phyloP scores from a whole-genome alignment of 2,113 vertebrate species.

The Thalassoma bifasciatum region DNA sequence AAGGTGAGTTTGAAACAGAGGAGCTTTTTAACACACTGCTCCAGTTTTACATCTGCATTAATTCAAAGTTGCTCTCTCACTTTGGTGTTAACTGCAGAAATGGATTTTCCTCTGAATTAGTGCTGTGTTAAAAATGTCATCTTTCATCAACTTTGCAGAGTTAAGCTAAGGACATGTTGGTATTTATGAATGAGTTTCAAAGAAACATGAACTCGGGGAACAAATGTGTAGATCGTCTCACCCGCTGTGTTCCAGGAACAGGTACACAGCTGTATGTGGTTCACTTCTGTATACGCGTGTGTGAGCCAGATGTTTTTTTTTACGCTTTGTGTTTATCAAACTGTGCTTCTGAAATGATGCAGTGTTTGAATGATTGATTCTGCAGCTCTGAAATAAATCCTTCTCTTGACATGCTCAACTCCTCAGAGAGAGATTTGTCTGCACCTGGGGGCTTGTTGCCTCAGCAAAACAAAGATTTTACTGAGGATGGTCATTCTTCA shows the following conservation, averaged over 20 bases:
- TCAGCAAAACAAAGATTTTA: background rate
- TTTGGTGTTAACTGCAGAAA: no score
- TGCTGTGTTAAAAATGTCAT: background rate
- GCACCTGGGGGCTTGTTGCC: no score
- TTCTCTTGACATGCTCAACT: background rate
- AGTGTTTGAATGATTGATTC: background rate
- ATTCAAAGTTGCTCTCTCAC: background rate
- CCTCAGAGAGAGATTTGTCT: background rate
- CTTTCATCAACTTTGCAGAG: background rate
- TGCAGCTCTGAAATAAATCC: background rate
- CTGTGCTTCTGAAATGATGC: background rate
- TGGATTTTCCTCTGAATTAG: background rate
- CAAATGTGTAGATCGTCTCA: background rate
- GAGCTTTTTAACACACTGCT: no score
- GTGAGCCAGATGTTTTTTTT: no score
- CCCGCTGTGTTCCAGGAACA: slow-evolving; percentile 26
- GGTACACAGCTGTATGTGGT: background rate
- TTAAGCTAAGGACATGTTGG: no score
- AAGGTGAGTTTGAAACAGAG: slow-evolving; percentile 80
- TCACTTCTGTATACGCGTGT: no score
- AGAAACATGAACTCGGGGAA: background rate
- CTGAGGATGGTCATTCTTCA: background rate
- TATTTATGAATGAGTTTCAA: no score
- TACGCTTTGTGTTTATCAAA: background rate
- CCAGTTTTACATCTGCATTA: no score